Base-by-base conservation (phyloP, 2,888 invertebrate genomes). In the Chrysodeixis includens region DNA sequence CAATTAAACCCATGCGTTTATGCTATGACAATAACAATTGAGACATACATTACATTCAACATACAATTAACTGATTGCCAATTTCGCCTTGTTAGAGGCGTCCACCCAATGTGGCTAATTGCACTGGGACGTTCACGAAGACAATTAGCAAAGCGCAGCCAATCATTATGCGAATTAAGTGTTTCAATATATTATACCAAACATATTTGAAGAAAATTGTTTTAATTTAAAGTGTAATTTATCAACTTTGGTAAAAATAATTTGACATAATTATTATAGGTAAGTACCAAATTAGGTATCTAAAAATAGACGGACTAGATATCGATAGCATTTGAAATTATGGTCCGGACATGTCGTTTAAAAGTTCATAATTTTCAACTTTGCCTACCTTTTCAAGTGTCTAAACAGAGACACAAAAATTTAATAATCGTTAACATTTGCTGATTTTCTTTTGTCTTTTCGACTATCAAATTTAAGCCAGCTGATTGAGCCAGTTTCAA, bases 41-140 rank as follows among this genome's bases (percentile, higher is more conserved):
- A 70, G 69, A 65, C 56, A 64, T 74, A 69, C 61, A 71, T 68
- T 70, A 71, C 71, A 76, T 74, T 61, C 56, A 67, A 78, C 69
- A 75, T 80, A 83, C 84, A 82, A 90, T 92, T 90, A 90, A 88
- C 89, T 89, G 91, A 92, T 93, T 92, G 92, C 81, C 92, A 93
- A 92, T 93, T 90, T 87, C 86, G 85, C 81, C 84, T 84, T 76
- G 88, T 86, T 83, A 84, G 66, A 40, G 51, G 83, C 82, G 82
- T 81, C 80, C 79, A 82, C 78, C 82, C 85, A 81, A 85, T 86
- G 87, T 79, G 88, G 87, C 87, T 92, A 92, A 93, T 92, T 91
- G 89, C 83, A 78, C 80, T 82, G 82, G 87, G 85, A 83, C 85
- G 88, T 89, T 87, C 87, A 86, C 88, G 89, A 88, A 88, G 91